Evolutionary conservation across 2,888 invertebrate genomes (phyloP), one percentile per base, ranked within the genome.

Genomic region (Plebejus argus): DNA sequence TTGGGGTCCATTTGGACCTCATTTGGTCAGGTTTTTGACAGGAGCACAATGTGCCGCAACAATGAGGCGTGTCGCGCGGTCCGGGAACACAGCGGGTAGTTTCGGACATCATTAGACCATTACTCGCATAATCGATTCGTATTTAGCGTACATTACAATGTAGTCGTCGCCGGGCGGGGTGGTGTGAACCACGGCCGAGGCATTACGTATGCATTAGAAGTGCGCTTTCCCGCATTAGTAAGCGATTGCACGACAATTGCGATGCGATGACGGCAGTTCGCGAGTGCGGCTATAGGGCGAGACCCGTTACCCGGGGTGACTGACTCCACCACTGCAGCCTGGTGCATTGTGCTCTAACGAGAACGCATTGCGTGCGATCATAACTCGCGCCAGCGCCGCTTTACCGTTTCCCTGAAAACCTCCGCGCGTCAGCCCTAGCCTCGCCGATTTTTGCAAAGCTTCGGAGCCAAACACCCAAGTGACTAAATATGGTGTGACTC

Each of bases 341-440:
- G 93, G 93, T 92, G 93, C 93, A 94, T 93, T 93, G 93, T 92
- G 93, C 93, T 92, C 91, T 91, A 93, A 93, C 90, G 91, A 92
- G 93, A 91, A 91, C 93, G 87, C 89, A 90, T 88, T 91, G 89
- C 89, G 89, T 89, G 88, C 90, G 88, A 89, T 89, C 89, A 89
- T 89, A 90, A 89, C 86, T 87, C 84, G 84, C 84, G 85, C 86
- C 84, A 86, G 85, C 87, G 82, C 86, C 81, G 82, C 79, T 87
- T 90, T 87, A 91, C 92, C 90, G 82, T 77, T 77, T 56, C 58
- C 71, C 77, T 35, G 56, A 74, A 74, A 74, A 39, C 72, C 72
- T 39, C 49, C 83, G 70, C 35, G 53, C 23, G 66, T 35, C 71
- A 70, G 76, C 23, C 53, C 61, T 20, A 4, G 49, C 18, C 12